Percentiles rank a stretch among this genome's conserved stretches.
These are phyloP conservation scores for Siderastrea siderea DNA, from an alignment of 92 coral and sea anemone genomes.

Conservation along the genomic window DNA sequence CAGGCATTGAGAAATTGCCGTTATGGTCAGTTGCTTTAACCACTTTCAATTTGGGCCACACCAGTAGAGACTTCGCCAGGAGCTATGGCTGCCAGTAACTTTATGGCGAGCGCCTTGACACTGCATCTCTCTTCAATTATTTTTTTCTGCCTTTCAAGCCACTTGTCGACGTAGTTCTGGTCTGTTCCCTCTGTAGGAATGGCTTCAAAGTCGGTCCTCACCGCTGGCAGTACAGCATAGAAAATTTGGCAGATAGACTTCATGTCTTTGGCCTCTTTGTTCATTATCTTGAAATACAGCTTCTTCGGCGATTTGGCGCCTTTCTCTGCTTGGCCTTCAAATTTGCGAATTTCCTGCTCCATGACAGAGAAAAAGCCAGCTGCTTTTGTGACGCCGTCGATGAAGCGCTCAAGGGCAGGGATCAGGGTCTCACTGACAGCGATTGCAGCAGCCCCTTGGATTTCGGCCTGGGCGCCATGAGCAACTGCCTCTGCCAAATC, in stretches of 20 bases:
- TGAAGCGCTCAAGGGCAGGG: slow-evolving; percentile 63
- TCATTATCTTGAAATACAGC: slow-evolving; percentile 53
- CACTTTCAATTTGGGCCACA: too few species aligned
- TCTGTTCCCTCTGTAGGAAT: slow-evolving; percentile 75
- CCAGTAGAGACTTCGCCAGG: too few species aligned
- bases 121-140: slow-evolving; percentile 23
- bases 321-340: slow-evolving; percentile 52
- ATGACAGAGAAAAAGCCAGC: slow-evolving; percentile 75
- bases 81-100: not conserved
- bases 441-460: slow-evolving; percentile 55
- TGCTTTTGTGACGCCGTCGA: slow-evolving; percentile 56
- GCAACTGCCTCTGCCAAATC: slow-evolving; percentile 74
- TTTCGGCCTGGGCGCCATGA: slow-evolving; percentile 37
- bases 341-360: slow-evolving; percentile 56
- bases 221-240: slow-evolving; percentile 59
- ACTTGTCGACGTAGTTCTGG: slow-evolving; percentile 74
- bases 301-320: slow-evolving; percentile 14
- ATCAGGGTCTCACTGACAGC: slow-evolving; percentile 49
- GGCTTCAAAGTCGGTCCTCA: slow-evolving; percentile 68
- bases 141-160: slow-evolving; percentile 70
- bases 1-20: too few species aligned
- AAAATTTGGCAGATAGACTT: slow-evolving; percentile 60
- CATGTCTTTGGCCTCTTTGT: slow-evolving; percentile 54
- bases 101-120: not conserved
- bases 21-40: too few species aligned